A percentile compares a stretch with the other conserved stretches of the same genome.
phyloP scores from a whole-genome alignment of 2,797 vertebrate species.

The Sebastes melanostomus region DNA sequence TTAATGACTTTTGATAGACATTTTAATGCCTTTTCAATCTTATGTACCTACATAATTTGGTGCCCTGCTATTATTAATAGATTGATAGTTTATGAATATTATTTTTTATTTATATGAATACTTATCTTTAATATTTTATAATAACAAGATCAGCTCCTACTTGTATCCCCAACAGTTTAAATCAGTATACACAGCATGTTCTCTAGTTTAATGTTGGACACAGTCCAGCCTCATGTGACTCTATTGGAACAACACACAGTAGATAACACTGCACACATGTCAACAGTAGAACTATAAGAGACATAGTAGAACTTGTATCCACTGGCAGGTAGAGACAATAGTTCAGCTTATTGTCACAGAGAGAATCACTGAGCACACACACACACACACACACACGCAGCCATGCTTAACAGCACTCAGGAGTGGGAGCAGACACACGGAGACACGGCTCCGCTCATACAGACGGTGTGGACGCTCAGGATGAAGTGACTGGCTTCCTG shows the following conservation, averaged over 20 bases:
- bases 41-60: too few relatives aligned
- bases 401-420: neutral
- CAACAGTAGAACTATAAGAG: neutral
- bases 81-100: too few relatives aligned
- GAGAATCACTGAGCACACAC: constrained; percentile 4
- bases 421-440: neutral
- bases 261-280: neutral
- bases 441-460: neutral
- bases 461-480: constrained; percentile 8
- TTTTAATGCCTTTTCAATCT: too few relatives aligned
- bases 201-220: too few relatives aligned
- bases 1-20: too few relatives aligned
- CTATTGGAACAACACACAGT: neutral
- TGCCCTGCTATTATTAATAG: too few relatives aligned
- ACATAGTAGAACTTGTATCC: neutral
- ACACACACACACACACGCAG: neutral
- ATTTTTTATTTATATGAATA: too few relatives aligned
- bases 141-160: too few relatives aligned
- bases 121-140: too few relatives aligned
- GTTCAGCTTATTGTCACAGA: neutral
- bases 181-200: too few relatives aligned
- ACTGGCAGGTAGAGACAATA: neutral
- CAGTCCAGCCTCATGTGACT: too few relatives aligned
- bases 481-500: constrained; percentile 10
- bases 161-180: too few relatives aligned